A percentile compares a stretch with the other conserved stretches of the same genome.
These are phyloP conservation scores for Microctenopoma lineatum DNA, from an alignment of 2,797 vertebrate species.

Conservation along the genomic window DNA sequence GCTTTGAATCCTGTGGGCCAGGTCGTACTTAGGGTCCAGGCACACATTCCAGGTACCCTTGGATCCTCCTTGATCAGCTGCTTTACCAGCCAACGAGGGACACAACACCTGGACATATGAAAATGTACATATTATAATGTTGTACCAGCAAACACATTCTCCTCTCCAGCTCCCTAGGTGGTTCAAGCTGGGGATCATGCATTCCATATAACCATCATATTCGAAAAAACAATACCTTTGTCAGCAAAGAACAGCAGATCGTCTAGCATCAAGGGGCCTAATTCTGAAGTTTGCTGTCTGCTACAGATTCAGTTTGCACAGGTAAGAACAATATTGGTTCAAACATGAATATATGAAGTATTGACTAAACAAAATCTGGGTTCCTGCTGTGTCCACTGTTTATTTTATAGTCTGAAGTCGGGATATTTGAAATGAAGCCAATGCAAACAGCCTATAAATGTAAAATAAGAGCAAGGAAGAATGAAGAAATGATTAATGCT, in stretches of 20 bases:
- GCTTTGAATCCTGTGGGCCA: slow-evolving; percentile 85
- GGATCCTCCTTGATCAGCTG: slow-evolving; percentile 58
- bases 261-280: background rate
- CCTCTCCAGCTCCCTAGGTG: background rate
- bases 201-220: slow-evolving; percentile 1
- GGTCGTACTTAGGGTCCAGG: slow-evolving; percentile 89
- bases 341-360: slow-evolving; percentile 11
- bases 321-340: slow-evolving; percentile 14
- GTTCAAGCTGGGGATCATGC: background rate
- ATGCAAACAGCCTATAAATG: background rate
- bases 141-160: background rate
- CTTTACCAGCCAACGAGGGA: slow-evolving; percentile 59
- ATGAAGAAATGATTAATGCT: background rate
- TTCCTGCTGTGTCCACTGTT: background rate
- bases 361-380: slow-evolving; percentile 3
- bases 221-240: background rate
- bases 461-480: slow-evolving; percentile 4
- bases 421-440: background rate
- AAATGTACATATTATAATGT: background rate
- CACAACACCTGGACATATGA: slow-evolving; percentile 85
- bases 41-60: slow-evolving; percentile 88
- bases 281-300: slow-evolving; percentile 31
- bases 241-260: too few relatives aligned
- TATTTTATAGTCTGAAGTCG: background rate
- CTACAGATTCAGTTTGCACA: slow-evolving; percentile 33